Evolutionary conservation across 2,888 invertebrate species (phyloP).

Genomic region (Craniophora ligustri): DNA sequence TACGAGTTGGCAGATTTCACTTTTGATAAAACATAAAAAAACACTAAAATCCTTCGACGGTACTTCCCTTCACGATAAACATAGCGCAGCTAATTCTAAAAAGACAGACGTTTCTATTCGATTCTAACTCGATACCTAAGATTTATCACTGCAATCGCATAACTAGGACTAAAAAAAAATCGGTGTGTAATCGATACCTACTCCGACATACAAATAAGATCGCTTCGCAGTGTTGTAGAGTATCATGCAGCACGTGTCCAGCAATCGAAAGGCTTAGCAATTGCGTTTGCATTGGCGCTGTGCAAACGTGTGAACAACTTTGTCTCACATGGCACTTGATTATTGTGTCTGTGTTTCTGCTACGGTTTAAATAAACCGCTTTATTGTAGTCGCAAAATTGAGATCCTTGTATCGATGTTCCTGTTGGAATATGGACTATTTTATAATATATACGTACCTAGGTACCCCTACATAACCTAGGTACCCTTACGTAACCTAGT

Average conservation of each 20-base stretch:
- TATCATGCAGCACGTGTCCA: slow-evolving; percentile 3
- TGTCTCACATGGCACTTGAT: slow-evolving; percentile 32
- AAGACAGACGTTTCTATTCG: too few species aligned
- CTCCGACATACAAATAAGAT: neutral
- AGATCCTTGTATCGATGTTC: neutral
- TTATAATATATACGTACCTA: too few species aligned
- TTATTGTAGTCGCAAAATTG: neutral
- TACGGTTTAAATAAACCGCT: neutral
- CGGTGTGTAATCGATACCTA: neutral
- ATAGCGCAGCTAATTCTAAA: too few species aligned
- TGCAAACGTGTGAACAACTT: slow-evolving; percentile 41
- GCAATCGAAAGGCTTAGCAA: slow-evolving; percentile 25
- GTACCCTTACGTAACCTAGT: too few species aligned
- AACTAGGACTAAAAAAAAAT: too few species aligned
- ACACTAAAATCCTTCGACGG: too few species aligned
- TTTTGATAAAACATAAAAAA: too few species aligned
- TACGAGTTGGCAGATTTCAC: too few species aligned
- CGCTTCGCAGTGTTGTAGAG: slow-evolving; percentile 26
- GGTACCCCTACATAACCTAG: too few species aligned
- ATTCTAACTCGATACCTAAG: too few species aligned
- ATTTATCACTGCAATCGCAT: too few species aligned
- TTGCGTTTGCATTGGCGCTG: slow-evolving; percentile 24
- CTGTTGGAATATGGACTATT: neutral
- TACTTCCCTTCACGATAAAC: too few species aligned
- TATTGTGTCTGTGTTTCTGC: slow-evolving; percentile 19